Percentiles rank a stretch among this genome's conserved stretches.
These are phyloP conservation scores for Prunella himalayana DNA, from an alignment of 2,113 vertebrate species.

Conservation along the genomic window DNA sequence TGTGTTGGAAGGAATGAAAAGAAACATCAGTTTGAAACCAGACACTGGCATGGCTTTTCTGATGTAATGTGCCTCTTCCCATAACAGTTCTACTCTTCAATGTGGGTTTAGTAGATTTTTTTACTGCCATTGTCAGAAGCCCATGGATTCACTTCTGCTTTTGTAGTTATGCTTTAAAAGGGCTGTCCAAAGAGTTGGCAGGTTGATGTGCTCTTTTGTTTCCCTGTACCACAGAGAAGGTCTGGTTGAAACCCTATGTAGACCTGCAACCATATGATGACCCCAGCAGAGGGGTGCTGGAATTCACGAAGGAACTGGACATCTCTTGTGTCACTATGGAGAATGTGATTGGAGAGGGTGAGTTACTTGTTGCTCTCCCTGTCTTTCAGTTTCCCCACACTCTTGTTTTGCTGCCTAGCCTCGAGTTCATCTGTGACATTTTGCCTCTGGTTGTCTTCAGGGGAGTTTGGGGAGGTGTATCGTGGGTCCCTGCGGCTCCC, in stretches of 20 bases:
- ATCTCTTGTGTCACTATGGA: conserved; percentile 66
- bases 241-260: conserved; percentile 78
- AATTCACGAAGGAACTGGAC: conserved; percentile 74
- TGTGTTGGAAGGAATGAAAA: background rate
- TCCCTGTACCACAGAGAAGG: conserved; percentile 65
- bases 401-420: background rate
- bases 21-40: background rate
- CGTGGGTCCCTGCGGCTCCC: conserved; percentile 82
- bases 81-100: background rate
- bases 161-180: background rate
- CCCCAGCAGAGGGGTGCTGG: conserved; percentile 72
- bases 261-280: conserved; percentile 78
- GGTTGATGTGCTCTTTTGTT: background rate
- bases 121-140: background rate
- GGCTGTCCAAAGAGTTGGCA: background rate
- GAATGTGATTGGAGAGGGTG: conserved; percentile 77
- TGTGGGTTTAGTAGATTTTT: background rate
- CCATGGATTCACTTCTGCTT: background rate
- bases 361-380: background rate
- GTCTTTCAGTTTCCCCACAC: background rate
- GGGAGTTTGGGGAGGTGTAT: conserved; percentile 93
- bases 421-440: background rate
- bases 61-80: background rate
- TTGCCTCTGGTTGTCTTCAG: conserved; percentile 58
- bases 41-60: background rate